phyloP scores from a whole-genome alignment of 2,888 invertebrate genomes.

The Agelastica alni region DNA sequence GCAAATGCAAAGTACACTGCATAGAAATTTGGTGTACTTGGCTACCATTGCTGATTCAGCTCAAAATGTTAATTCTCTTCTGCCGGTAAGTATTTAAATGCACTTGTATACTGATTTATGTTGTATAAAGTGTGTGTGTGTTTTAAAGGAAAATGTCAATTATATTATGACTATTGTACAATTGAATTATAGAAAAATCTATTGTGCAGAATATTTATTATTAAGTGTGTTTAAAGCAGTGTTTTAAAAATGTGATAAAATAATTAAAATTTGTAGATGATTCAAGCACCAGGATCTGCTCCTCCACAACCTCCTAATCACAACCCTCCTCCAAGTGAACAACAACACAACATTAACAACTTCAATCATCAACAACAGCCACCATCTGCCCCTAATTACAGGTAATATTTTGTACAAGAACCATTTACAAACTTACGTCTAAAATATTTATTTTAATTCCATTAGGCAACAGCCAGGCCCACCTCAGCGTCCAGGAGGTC shows the following conservation, averaged over 20 bases:
- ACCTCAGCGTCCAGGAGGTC: constrained; percentile 26
- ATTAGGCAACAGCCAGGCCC: constrained; percentile 52
- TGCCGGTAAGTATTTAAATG: constrained; percentile 87
- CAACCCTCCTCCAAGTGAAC: constrained; percentile 45
- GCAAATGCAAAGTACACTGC: constrained; percentile 92
- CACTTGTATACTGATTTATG: too few relatives aligned
- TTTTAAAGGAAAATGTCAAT: too few relatives aligned
- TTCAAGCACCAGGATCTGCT: constrained; percentile 56
- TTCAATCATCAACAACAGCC: constrained; percentile 57
- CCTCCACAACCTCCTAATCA: constrained; percentile 55
- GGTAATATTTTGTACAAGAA: background rate
- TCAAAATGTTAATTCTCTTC: constrained; percentile 86
- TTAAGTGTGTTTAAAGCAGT: too few relatives aligned
- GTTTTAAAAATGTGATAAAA: too few relatives aligned
- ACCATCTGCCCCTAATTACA: constrained; percentile 43
- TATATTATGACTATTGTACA: too few relatives aligned
- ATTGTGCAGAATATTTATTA: too few relatives aligned
- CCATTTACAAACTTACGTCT: background rate
- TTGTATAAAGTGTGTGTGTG: constrained; percentile 1
- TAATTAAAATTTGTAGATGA: constrained; percentile 63
- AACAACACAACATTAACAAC: constrained; percentile 55
- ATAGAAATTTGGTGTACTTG: constrained; percentile 93
- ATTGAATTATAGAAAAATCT: too few relatives aligned
- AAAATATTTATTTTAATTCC: background rate
- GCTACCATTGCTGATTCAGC: constrained; percentile 96